Conservation (phyloP, 2,888 invertebrate species). For the Poecilobothrus nobilitatus region DNA sequence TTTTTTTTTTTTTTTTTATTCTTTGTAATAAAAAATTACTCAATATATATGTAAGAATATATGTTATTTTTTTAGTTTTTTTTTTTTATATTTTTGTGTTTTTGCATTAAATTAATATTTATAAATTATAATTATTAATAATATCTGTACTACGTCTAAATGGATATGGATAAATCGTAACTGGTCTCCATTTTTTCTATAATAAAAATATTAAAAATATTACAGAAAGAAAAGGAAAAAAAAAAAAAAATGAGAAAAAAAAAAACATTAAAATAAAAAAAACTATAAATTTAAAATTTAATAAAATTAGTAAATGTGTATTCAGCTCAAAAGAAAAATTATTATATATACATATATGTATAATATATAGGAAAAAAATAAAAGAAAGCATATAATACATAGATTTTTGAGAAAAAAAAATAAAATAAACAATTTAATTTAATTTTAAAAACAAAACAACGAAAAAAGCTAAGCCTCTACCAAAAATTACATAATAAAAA, state of each 20-base stretch:
- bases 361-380: too few species aligned
- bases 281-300: too few species aligned
- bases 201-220: constrained; percentile 27
- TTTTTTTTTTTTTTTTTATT: too few species aligned
- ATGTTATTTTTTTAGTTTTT: too few species aligned
- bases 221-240: constrained; percentile 28
- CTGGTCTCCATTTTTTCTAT: constrained; percentile 44
- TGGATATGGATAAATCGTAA: constrained; percentile 43
- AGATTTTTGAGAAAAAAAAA: background rate
- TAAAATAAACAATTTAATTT: too few species aligned
- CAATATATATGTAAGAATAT: too few species aligned
- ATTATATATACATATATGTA: constrained; percentile 20
- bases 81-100: too few species aligned
- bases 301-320: constrained; percentile 9
- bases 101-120: constrained; percentile 16
- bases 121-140: constrained; percentile 41
- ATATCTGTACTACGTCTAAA: constrained; percentile 41
- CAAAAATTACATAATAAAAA: background rate
- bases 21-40: too few species aligned
- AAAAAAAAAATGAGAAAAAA: constrained; percentile 28
- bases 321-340: constrained; percentile 9
- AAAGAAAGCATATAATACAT: constrained; percentile 14
- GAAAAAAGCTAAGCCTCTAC: background rate
- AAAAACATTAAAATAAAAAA: constrained; percentile 21
- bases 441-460: background rate